A percentile compares a stretch with the other conserved stretches of the same genome.
Conservation (phyloP, 2,888 invertebrate genomes). For the Portevinia maculata region DNA sequence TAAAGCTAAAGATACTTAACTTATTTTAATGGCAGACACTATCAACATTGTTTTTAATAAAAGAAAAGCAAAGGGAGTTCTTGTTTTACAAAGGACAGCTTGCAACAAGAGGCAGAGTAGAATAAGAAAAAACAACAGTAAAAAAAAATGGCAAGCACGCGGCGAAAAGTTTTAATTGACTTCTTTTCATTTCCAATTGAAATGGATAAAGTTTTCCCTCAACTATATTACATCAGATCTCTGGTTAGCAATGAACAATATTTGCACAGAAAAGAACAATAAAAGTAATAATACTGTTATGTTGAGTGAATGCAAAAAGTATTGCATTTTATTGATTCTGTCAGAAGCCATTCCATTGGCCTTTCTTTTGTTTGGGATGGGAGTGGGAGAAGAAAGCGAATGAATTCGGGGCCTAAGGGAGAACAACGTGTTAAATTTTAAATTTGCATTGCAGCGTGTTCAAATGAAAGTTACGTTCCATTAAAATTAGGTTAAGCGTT, state of each 20-base stretch:
- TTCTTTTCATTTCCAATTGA: conserved; percentile 67
- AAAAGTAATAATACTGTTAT: conserved; percentile 37
- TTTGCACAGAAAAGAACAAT: conserved; percentile 53
- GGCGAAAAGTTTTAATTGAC: conserved; percentile 70
- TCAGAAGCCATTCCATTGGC: background rate
- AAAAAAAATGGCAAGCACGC: conserved; percentile 35
- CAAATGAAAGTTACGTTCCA: too few relatives aligned
- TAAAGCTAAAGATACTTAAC: conserved; percentile 53
- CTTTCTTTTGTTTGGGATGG: background rate
- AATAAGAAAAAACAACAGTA: background rate
- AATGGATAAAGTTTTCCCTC: conserved; percentile 61
- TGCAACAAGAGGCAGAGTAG: conserved; percentile 11
- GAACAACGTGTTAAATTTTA: too few relatives aligned
- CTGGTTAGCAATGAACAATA: conserved; percentile 45
- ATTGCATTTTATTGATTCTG: conserved; percentile 27
- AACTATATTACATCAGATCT: background rate
- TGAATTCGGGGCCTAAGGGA: too few relatives aligned
- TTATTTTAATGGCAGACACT: conserved; percentile 24
- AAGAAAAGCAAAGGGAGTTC: conserved; percentile 49
- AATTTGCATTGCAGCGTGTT: too few relatives aligned
- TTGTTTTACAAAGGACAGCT: conserved; percentile 44
- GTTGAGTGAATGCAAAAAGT: conserved; percentile 7
- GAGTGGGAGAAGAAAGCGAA: background rate
- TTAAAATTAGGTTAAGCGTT: too few relatives aligned
- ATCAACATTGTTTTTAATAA: conserved; percentile 34